These are phyloP conservation scores for Triplophysa dalaica DNA, from an alignment of 2,113 vertebrate genomes.

Conservation along the genomic window DNA sequence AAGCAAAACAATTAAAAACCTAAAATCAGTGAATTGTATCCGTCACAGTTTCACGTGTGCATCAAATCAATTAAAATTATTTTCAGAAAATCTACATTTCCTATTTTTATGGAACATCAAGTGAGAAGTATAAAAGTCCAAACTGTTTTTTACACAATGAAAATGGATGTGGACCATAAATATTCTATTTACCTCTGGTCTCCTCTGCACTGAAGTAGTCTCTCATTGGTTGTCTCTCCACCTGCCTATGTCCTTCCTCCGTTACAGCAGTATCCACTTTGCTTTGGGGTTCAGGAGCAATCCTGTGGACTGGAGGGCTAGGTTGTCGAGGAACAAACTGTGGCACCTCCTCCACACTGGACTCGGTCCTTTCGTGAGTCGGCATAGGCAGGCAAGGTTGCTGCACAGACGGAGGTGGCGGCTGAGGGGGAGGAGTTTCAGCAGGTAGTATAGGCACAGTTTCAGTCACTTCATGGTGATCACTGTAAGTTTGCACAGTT, in stretches of 20 bases:
- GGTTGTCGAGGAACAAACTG: conserved; percentile 62
- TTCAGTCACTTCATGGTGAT: conserved; percentile 40
- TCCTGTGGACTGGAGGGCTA: conserved; percentile 64
- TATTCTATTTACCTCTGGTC: conserved; percentile 62
- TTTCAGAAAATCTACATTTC: neutral
- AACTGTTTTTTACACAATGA: too few relatives aligned
- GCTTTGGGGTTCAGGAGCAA: conserved; percentile 58
- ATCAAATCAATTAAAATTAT: too few relatives aligned
- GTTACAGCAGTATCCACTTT: conserved; percentile 66
- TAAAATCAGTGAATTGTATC: too few relatives aligned
- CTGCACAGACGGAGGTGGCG: conserved; percentile 15
- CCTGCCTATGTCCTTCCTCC: conserved; percentile 59
- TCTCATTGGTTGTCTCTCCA: conserved; percentile 79
- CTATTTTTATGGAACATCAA: too few relatives aligned
- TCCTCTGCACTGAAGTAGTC: conserved; percentile 73
- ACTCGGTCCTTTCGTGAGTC: conserved; percentile 45
- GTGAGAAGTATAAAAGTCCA: too few relatives aligned
- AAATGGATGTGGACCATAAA: too few relatives aligned
- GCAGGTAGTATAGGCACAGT: conserved; percentile 29
- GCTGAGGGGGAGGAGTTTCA: conserved; percentile 38
- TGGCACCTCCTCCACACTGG: conserved; percentile 62
- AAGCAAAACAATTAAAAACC: neutral
- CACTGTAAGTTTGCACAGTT: conserved; percentile 33
- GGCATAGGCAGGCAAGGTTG: conserved; percentile 33
- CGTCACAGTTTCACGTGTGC: too few relatives aligned